Percentiles rank a stretch among this genome's conserved stretches.
phyloP scores from a whole-genome alignment of 2,888 invertebrate genomes.

The Orthosia gothica region DNA sequence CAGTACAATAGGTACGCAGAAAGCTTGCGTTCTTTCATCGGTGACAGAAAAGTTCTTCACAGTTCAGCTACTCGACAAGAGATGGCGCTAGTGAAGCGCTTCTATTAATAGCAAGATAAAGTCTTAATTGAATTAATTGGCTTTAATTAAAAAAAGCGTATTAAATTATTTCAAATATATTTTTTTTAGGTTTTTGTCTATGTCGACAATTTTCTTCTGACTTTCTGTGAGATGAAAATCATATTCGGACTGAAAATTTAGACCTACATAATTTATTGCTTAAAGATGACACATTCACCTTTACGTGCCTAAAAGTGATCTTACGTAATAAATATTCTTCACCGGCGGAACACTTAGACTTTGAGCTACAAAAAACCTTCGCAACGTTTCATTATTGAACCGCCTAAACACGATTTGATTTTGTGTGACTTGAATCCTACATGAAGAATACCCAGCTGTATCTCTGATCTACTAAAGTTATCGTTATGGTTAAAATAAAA shows the following conservation, averaged over 20 bases:
- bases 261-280: neutral
- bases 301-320: neutral
- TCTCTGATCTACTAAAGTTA: no score
- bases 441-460: no score
- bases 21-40: neutral
- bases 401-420: no score
- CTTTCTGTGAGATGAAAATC: neutral
- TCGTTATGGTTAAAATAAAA: no score
- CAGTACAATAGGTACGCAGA: neutral
- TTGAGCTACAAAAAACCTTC: neutral
- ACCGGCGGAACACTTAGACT: neutral
- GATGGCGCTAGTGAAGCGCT: conserved; percentile 76
- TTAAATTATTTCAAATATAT: neutral
- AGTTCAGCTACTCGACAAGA: conserved; percentile 78
- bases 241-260: neutral
- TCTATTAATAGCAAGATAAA: conserved; percentile 23
- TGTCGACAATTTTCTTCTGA: neutral
- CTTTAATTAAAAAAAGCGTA: neutral
- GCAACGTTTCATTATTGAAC: neutral
- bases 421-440: no score
- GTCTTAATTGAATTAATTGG: neutral
- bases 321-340: conserved; percentile 8
- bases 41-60: conserved; percentile 16
- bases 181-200: neutral
- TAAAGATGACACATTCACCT: neutral